A percentile compares a stretch with the other conserved stretches of the same genome.
Conservation (phyloP, 1,140 invertebrate genomes). For the Thaumatotibia leucotreta region DNA sequence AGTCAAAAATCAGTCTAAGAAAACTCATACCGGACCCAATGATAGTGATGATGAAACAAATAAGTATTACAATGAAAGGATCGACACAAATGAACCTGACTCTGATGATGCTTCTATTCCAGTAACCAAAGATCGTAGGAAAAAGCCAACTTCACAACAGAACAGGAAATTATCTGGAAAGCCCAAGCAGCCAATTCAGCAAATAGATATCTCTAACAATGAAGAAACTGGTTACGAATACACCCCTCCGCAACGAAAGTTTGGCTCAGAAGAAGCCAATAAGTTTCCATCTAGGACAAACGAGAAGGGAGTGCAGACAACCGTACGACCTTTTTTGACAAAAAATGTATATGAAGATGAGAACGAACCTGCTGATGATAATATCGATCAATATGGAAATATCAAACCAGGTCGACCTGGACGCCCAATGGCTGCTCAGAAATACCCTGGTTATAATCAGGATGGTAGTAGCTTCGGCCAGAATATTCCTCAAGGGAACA, state of each 20-base stretch:
- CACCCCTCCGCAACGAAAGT: conserved; percentile 17
- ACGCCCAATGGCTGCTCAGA: background rate
- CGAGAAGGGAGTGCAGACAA: background rate
- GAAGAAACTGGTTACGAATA: conserved; percentile 22
- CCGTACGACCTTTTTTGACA: conserved; percentile 19
- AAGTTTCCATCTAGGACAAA: background rate
- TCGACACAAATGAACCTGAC: background rate
- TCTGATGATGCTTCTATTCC: background rate
- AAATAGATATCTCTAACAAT: background rate
- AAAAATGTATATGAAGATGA: conserved; percentile 17
- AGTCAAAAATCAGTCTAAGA: background rate
- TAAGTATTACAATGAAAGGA: background rate
- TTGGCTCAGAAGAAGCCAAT: conserved; percentile 2
- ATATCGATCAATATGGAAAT: background rate
- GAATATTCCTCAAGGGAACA: background rate
- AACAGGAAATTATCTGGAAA: background rate
- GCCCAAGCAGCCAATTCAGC: background rate
- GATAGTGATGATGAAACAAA: background rate
- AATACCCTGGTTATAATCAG: background rate
- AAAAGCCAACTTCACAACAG: background rate
- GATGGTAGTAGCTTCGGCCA: background rate
- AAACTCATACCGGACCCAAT: background rate
- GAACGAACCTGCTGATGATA: background rate
- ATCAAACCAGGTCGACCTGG: background rate
- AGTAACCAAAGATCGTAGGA: background rate